Percentiles rank a stretch among this genome's conserved stretches.
Evolutionary conservation across 2,113 vertebrate genomes (phyloP).

Genomic region (Chamaetylas fuelleborni): DNA sequence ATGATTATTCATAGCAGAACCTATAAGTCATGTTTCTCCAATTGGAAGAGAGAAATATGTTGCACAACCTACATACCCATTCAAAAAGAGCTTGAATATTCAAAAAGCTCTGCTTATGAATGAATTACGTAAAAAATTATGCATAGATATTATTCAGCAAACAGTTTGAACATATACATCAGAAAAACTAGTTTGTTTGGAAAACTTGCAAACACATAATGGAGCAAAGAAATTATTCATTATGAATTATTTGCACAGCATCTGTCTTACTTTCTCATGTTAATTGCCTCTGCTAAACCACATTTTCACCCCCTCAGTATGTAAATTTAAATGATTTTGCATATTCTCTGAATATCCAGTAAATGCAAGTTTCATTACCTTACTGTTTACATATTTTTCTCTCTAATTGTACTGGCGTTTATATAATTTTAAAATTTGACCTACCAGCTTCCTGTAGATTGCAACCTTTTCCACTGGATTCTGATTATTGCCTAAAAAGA

Average conservation of each 20-base stretch:
- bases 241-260: slow-evolving; percentile 68
- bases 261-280: slow-evolving; percentile 67
- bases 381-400: neutral
- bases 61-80: slow-evolving; percentile 30
- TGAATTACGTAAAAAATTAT: slow-evolving; percentile 61
- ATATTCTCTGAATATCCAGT: slow-evolving; percentile 57
- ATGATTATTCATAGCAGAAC: slow-evolving; percentile 58
- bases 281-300: slow-evolving; percentile 61
- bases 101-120: slow-evolving; percentile 54
- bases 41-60: slow-evolving; percentile 33
- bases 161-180: slow-evolving; percentile 63
- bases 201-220: slow-evolving; percentile 66
- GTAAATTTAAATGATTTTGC: slow-evolving; percentile 64
- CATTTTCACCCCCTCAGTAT: slow-evolving; percentile 59
- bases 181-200: slow-evolving; percentile 67
- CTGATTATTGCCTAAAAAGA: neutral
- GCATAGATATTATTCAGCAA: slow-evolving; percentile 62
- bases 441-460: slow-evolving; percentile 20
- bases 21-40: slow-evolving; percentile 50
- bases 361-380: slow-evolving; percentile 62
- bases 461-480: neutral
- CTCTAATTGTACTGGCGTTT: slow-evolving; percentile 25
- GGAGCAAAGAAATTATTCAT: slow-evolving; percentile 65
- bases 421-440: slow-evolving; percentile 38
- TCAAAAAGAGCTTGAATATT: slow-evolving; percentile 55